These are phyloP conservation scores for Iselma pallidipennis DNA, from an alignment of 2,888 invertebrate genomes.

Conservation along the genomic window DNA sequence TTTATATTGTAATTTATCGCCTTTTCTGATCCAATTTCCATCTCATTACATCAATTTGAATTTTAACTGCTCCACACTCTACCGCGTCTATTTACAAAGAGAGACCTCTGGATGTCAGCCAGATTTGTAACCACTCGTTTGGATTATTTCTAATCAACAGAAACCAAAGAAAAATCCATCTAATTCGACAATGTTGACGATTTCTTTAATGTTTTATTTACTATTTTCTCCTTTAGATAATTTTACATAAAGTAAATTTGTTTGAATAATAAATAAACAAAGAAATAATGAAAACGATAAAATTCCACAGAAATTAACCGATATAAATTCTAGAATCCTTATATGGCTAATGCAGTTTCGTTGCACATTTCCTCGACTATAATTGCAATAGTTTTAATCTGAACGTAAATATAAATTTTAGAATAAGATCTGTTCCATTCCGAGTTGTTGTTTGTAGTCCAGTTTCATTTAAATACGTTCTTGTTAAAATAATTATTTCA, in stretches of 20 bases:
- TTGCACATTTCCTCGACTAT: constrained; percentile 18
- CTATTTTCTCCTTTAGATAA: no score
- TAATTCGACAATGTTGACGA: not conserved
- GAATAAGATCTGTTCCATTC: not conserved
- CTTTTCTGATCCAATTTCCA: constrained; percentile 53
- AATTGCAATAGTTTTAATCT: constrained; percentile 25
- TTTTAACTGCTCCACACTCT: constrained; percentile 45
- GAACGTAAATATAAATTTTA: constrained; percentile 16
- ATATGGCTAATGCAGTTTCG: constrained; percentile 4
- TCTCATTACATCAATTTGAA: constrained; percentile 54
- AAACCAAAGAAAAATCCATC: not conserved
- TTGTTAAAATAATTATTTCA: not conserved
- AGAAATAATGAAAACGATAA: not conserved
- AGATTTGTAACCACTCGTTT: constrained; percentile 17
- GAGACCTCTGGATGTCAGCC: constrained; percentile 33
- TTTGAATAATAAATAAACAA: not conserved
- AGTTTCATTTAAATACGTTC: not conserved
- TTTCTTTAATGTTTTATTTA: no score
- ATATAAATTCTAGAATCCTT: not conserved
- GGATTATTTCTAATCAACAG: not conserved
- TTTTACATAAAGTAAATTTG: not conserved
- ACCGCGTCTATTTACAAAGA: constrained; percentile 15
- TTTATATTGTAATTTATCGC: constrained; percentile 53
- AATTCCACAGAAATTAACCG: not conserved
- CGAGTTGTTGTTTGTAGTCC: constrained; percentile 8